Evolutionary conservation across 2,888 invertebrate species (phyloP).

Genomic region (Hesperia comma): DNA sequence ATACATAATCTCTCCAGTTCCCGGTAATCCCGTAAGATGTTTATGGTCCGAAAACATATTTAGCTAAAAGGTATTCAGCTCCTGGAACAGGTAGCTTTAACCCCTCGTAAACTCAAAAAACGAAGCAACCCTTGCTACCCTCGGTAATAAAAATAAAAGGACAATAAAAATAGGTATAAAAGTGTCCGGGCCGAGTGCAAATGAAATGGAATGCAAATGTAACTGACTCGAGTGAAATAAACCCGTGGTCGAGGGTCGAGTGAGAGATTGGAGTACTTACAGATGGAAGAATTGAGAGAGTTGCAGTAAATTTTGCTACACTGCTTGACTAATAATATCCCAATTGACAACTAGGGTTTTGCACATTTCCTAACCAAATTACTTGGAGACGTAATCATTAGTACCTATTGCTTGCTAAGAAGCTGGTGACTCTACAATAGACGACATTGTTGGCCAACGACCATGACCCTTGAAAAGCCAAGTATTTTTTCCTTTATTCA

Average conservation of each 20-base stretch:
- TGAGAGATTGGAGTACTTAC: slow-evolving; percentile 1
- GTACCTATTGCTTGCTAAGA: too few relatives aligned
- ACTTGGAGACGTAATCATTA: too few relatives aligned
- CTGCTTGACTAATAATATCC: too few relatives aligned
- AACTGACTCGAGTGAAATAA: slow-evolving; percentile 54
- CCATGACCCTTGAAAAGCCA: too few relatives aligned
- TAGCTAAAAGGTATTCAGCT: slow-evolving; percentile 8
- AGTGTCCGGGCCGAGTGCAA: slow-evolving; percentile 62
- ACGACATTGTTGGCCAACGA: too few relatives aligned
- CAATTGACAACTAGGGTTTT: too few relatives aligned
- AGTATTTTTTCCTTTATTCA: too few relatives aligned
- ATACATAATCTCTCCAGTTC: too few relatives aligned
- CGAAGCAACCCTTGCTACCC: slow-evolving; percentile 61
- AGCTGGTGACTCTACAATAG: too few relatives aligned
- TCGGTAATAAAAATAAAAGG: slow-evolving; percentile 68
- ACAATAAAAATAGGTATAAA: slow-evolving; percentile 70
- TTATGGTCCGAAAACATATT: slow-evolving; percentile 9
- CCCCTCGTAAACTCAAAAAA: slow-evolving; percentile 62
- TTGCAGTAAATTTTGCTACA: too few relatives aligned
- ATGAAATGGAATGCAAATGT: slow-evolving; percentile 81
- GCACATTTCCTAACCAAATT: too few relatives aligned
- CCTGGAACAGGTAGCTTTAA: slow-evolving; percentile 37
- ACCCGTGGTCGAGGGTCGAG: slow-evolving; percentile 22
- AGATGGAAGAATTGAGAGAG: not conserved
- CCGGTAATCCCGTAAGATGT: slow-evolving; percentile 1